Evolutionary conservation across 1,140 invertebrate species (phyloP), one percentile per base, ranked within the genome.

Genomic region (Tetramorium alpestre): DNA sequence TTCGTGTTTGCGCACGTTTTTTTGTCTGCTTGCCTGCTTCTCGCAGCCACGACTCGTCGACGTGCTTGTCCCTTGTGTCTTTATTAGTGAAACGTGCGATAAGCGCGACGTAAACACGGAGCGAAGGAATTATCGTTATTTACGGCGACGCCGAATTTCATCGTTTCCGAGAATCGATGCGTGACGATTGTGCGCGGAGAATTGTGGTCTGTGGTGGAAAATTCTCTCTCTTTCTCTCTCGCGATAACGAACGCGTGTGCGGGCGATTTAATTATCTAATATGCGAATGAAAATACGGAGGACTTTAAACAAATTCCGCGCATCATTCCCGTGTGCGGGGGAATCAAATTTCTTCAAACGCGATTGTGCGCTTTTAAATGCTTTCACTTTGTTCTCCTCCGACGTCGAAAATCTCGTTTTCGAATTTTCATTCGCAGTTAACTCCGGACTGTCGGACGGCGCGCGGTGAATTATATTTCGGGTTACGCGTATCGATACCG

Each of bases 221-320:
- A 33, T 16, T 81, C 28, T 33, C 33, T 33, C 33, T 33, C 33
- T 33, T 3, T 33, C 33, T 33, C 33, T 33, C 25, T 82, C 51
- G 65, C 13, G n/a, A 41, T 16, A 33, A 65, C 77, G n/a, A 41
- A 38, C 44, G 25, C n/a, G 60, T 64, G 38, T 22, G 56, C 10
- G n/a, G 47, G n/a, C 77, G 64, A 69, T 67, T 69, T 56, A 28
- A 54, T 80, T 80, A 33, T 25, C 47, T 73, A 82, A 82, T 72
- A 5, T 28, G 18, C 7, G 25, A 25, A 33, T 28, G 51, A 54
- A 81, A 72, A 41, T 44, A 82, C 38, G 18, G 11, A 70, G 33
- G 22, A 44, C 41, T 56, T 18, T 56, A 38, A 81, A 70, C 64
- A 56, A 54, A 70, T 81, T 54, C 16, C 38, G 13, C 11, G 33